Evolutionary conservation across 2,888 invertebrate species (phyloP).

Genomic region (Arctia plantaginis): DNA sequence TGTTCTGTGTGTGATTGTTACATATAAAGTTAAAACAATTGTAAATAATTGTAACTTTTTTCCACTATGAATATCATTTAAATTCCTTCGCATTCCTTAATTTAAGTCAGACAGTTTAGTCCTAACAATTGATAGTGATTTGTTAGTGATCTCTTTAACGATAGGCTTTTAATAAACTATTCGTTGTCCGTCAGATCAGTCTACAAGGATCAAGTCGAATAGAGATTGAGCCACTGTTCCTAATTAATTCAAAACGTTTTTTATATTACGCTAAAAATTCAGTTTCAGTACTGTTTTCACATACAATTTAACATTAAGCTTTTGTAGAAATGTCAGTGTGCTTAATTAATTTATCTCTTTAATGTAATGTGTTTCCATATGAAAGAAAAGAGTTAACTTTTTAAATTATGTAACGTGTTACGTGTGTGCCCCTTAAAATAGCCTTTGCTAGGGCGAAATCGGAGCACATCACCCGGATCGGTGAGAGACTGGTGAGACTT

Average conservation of each 20-base stretch:
- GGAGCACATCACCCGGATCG: no score
- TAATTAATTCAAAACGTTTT: not conserved
- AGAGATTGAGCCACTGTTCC: no score
- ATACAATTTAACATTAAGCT: not conserved
- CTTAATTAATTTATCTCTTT: not conserved
- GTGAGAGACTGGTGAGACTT: no score
- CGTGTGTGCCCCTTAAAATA: no score
- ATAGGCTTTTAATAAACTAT: not conserved
- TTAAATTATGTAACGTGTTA: no score
- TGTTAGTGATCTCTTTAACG: not conserved
- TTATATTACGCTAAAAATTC: no score
- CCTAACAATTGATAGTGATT: slow-evolving; percentile 29
- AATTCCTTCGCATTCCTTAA: slow-evolving; percentile 35
- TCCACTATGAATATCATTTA: slow-evolving; percentile 11
- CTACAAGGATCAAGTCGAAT: not conserved
- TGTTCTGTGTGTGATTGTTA: slow-evolving; percentile 1
- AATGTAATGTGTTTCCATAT: no score
- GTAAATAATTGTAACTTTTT: slow-evolving; percentile 9
- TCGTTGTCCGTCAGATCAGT: not conserved
- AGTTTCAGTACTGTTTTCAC: no score
- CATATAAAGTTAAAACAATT: slow-evolving; percentile 8
- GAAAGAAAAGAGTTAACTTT: no score
- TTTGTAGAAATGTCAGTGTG: not conserved
- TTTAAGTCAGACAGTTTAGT: slow-evolving; percentile 26
- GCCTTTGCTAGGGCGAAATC: no score